A percentile compares a stretch with the other conserved stretches of the same genome.
phyloP scores from a whole-genome alignment of 53 echinoderm and acorn worm species.

The Stichopus horrens region DNA sequence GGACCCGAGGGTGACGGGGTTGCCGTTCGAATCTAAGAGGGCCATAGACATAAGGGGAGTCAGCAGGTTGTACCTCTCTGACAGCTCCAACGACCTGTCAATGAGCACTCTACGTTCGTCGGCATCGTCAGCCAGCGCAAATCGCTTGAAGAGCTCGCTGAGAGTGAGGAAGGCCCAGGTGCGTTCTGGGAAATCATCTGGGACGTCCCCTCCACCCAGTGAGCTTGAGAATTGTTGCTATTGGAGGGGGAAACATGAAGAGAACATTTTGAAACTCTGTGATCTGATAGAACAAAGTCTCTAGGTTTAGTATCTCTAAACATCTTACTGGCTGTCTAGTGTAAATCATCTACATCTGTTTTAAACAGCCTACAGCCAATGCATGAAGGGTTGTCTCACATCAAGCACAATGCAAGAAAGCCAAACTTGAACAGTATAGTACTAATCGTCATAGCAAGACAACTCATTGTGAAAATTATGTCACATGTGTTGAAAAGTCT shows the following conservation, averaged over 20 bases:
- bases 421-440: too few relatives aligned
- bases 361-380: background rate
- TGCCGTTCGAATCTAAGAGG: conserved; percentile 59
- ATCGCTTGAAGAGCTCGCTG: conserved; percentile 74
- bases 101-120: conserved; percentile 61
- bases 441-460: too few relatives aligned
- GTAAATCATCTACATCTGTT: background rate
- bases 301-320: background rate
- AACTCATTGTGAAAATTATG: too few relatives aligned
- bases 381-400: too few relatives aligned
- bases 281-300: background rate
- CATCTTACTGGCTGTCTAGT: too few relatives aligned
- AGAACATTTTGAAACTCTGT: too few relatives aligned
- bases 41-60: conserved; percentile 92
- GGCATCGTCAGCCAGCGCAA: conserved; percentile 67
- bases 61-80: conserved; percentile 79
- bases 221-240: conserved; percentile 51
- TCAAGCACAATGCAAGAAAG: too few relatives aligned
- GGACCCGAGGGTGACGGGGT: conserved; percentile 8
- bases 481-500: too few relatives aligned
- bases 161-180: conserved; percentile 84
- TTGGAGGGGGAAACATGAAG: background rate
- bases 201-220: conserved; percentile 63
- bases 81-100: conserved; percentile 68
- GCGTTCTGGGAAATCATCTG: conserved; percentile 75